phyloP scores from a whole-genome alignment of 2,113 vertebrate genomes.

The Steatornis caripensis region DNA sequence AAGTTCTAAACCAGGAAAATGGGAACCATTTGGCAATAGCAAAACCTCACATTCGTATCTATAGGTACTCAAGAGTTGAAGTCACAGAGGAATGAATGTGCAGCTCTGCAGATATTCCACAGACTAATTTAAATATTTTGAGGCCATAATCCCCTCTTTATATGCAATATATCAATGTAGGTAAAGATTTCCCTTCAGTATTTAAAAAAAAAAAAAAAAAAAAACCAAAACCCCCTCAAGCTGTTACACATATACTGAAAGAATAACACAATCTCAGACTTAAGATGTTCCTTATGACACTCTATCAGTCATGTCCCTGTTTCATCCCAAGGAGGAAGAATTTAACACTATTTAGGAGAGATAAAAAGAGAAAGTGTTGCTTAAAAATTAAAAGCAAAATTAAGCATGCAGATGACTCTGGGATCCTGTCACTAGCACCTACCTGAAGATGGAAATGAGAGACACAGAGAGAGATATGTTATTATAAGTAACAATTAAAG shows the following conservation, averaged over 20 bases:
- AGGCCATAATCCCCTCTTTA: neutral
- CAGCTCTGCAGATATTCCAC: neutral
- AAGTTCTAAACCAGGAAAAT: neutral
- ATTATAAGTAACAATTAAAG: too few species aligned
- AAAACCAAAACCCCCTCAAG: neutral
- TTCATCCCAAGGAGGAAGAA: neutral
- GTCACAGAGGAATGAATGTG: neutral
- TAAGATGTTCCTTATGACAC: neutral
- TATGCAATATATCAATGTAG: neutral
- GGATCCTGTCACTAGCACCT: neutral
- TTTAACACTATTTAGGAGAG: neutral
- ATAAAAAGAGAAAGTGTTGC: neutral
- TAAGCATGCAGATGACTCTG: accelerated
- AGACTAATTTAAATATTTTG: neutral
- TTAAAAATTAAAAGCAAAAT: neutral
- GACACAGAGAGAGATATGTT: too few species aligned
- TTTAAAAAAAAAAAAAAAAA: neutral
- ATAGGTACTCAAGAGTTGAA: neutral
- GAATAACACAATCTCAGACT: neutral
- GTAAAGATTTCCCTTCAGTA: neutral
- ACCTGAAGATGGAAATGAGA: neutral
- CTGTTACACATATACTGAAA: neutral
- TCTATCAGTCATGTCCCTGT: neutral
- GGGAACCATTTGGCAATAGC: neutral
- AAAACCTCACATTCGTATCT: neutral